phyloP scores from a whole-genome alignment of 2,888 invertebrate genomes.

The Trichopoda pennipes region DNA sequence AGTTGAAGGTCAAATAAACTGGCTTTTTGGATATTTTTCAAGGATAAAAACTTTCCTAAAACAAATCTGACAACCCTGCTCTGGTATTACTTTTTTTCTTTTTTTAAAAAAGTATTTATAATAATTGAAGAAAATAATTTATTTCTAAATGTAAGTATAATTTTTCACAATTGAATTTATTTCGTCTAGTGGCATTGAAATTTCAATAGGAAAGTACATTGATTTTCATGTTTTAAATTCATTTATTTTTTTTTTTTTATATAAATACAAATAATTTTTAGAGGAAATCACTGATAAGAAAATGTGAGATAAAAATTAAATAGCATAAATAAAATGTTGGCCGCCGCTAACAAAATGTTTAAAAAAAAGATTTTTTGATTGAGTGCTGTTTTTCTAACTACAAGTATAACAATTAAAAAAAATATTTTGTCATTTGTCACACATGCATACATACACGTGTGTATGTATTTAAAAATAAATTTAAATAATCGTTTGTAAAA shows the following conservation, averaged over 20 bases:
- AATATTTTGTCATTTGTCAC: no score
- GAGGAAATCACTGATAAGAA: not conserved
- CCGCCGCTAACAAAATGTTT: not conserved
- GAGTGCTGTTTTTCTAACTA: not conserved
- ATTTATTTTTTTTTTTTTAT: not conserved
- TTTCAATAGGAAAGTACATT: slow-evolving; percentile 22
- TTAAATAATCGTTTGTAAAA: no score
- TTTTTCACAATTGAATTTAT: not conserved
- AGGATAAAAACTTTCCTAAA: no score
- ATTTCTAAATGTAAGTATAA: slow-evolving; percentile 6
- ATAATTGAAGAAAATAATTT: slow-evolving; percentile 9
- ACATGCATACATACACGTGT: not conserved
- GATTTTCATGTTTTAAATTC: not conserved
- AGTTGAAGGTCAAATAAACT: no score
- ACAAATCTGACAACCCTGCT: no score
- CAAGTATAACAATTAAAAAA: not conserved
- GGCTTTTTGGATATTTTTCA: no score
- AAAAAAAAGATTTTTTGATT: not conserved
- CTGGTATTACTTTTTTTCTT: no score
- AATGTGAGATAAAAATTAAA: not conserved
- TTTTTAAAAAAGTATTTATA: no score
- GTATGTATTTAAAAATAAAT: no score
- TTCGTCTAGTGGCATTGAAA: slow-evolving; percentile 15
- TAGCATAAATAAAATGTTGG: not conserved
- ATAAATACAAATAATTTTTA: not conserved